Base-by-base conservation (phyloP, 2,113 vertebrate genomes). In the Tenebrosternarchus preto region DNA sequence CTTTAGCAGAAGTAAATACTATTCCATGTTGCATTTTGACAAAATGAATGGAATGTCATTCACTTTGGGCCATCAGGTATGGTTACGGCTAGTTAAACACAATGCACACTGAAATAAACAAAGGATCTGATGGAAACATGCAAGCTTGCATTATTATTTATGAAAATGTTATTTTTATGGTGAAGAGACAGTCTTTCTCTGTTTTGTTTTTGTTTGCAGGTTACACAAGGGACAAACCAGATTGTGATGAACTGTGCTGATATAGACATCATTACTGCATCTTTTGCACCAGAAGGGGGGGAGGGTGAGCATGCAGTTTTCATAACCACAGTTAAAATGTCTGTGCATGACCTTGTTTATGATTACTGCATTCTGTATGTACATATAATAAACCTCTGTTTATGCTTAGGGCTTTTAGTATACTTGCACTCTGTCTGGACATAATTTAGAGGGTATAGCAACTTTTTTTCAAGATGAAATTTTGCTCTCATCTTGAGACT, bases 231-330 rank as follows among this genome's bases (percentile, higher is more conserved):
- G 27, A 99, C 98, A 79, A 98, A 97, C 93, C 97, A 98, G 87
- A 99, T 99, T 86, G 96, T 99, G 92, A 99, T 99, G 97, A 99
- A 99, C 93, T 99, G 98, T 78, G 98, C 98, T 27, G 98, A 99
- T 92, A 99, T 99, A 69, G 98, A 99, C 93, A 99, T 99, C 88
- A 98, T 98, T 88, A 99, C 96, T 60, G 97, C 97, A 74, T 99
- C 97, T 57, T 99, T 97, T 80, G 95, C 86, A 24, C 95, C 95
- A 29, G 91, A 96, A 36, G 97, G 97, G 88, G 96, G 95, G 4
- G 96, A 99, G 93, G 98, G 98, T 98, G 90, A 92, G 93, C 57
- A 1, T 43, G 19, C 29, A 29, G 64, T 64, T 61, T 1, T 43
- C 16, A 25, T 11, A 29, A 17, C 29, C 29, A 20, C 50, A 74